These are phyloP conservation scores for Enteromius fasciolatus DNA, from an alignment of 2,797 vertebrate species.

Conservation along the genomic window DNA sequence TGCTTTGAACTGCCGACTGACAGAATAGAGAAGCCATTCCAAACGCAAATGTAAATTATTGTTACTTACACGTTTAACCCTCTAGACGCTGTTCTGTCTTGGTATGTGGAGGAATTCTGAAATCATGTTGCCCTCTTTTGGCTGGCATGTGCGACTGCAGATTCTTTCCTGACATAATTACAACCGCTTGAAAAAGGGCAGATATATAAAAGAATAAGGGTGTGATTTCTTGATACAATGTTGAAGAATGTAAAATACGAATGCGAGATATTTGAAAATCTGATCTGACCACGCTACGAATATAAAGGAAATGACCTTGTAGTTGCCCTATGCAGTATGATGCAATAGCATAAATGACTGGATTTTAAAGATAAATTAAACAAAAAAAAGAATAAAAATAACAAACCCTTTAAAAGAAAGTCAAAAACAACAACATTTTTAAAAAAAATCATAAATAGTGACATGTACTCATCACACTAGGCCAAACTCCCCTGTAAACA, in stretches of 20 bases:
- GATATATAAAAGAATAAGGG: conserved; percentile 13
- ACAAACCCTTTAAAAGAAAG: too few species aligned
- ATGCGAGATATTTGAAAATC: neutral
- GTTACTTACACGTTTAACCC: conserved; percentile 80
- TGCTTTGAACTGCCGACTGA: conserved; percentile 74
- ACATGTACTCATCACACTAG: conserved; percentile 35
- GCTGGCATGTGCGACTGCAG: conserved; percentile 73
- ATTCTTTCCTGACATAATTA: conserved; percentile 36
- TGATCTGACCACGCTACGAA: neutral
- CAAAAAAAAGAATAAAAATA: too few species aligned
- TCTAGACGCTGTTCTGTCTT: conserved; percentile 62
- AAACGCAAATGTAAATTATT: conserved; percentile 78
- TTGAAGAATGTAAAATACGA: neutral
- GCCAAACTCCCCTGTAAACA: conserved; percentile 23
- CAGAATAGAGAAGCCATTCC: conserved; percentile 66
- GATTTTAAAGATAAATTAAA: neutral
- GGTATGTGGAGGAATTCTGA: conserved; percentile 70
- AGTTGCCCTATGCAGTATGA: neutral
- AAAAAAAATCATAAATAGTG: conserved; percentile 31
- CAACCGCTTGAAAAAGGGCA: conserved; percentile 5
- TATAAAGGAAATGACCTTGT: neutral
- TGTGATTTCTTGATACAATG: neutral
- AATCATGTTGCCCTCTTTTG: conserved; percentile 87
- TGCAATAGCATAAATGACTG: neutral
- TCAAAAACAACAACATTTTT: neutral